Conservation (phyloP, 2,113 vertebrate species). For the Suncus etruscus region DNA sequence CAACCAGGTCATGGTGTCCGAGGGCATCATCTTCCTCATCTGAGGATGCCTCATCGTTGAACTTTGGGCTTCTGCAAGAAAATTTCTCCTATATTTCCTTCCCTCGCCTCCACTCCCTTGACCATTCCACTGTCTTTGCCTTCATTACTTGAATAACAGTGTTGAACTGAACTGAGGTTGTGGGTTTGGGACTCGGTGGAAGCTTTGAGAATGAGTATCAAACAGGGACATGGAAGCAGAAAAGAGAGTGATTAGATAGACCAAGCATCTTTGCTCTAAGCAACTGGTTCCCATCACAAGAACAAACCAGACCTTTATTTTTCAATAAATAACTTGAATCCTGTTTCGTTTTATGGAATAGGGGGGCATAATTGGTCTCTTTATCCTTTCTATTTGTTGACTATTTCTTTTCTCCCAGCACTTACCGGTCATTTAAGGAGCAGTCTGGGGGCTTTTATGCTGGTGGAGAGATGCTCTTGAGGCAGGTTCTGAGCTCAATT, state of each 20-base stretch:
- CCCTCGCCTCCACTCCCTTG: not conserved
- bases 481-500: not conserved
- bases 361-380: not conserved
- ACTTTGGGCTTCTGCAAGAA: not conserved
- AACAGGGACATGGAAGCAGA: fast-evolving
- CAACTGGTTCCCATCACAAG: too few relatives aligned
- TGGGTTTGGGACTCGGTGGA: not conserved
- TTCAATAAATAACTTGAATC: not conserved
- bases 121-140: not conserved
- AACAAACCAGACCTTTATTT: not conserved
- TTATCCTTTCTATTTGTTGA: constrained; percentile 19
- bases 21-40: constrained; percentile 97
- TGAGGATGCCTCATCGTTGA: constrained; percentile 77
- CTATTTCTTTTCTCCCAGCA: not conserved
- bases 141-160: not conserved
- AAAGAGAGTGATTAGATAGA: not conserved
- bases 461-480: not conserved
- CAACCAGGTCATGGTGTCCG: constrained; percentile 98
- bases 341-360: not conserved
- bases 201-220: not conserved
- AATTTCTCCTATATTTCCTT: not conserved
- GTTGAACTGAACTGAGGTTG: constrained; percentile 10
- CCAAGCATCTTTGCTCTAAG: not conserved
- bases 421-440: not conserved
- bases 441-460: not conserved